Evolutionary conservation across 2,113 vertebrate species (phyloP).

Genomic region (Carettochelys insculpta): DNA sequence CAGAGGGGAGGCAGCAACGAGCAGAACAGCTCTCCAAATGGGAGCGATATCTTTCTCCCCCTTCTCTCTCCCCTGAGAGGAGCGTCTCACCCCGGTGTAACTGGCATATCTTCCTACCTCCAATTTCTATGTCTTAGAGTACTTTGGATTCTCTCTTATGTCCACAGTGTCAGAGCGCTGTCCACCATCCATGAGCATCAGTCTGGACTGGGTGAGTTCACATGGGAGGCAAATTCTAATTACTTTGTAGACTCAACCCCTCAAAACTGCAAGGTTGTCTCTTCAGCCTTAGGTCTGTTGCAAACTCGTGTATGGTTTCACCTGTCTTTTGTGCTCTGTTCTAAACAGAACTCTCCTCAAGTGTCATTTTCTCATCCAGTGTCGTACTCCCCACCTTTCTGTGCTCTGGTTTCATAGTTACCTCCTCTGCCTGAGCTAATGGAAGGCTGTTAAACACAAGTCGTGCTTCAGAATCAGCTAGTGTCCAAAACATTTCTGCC

Average conservation of each 20-base stretch:
- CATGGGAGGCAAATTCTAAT: neutral
- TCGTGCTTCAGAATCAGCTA: neutral
- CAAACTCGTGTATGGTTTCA: neutral
- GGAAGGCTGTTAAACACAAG: neutral
- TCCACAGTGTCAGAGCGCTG: neutral
- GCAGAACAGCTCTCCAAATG: neutral
- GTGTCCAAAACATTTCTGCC: neutral
- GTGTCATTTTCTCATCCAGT: neutral
- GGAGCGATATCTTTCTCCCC: neutral
- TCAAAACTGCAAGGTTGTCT: neutral
- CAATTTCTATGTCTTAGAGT: neutral
- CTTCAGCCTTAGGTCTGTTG: neutral
- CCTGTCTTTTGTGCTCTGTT: neutral
- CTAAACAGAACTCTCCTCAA: neutral
- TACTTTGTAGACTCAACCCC: neutral
- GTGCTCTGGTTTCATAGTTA: neutral
- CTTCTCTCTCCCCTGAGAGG: neutral
- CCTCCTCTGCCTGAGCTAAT: neutral
- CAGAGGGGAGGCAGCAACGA: neutral
- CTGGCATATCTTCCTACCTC: neutral
- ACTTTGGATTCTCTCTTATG: neutral
- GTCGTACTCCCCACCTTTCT: neutral
- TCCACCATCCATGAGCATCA: accelerated
- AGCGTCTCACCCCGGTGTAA: neutral
- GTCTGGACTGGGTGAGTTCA: neutral